A percentile compares a stretch with the other conserved stretches of the same genome.
Conservation (phyloP, 2,888 invertebrate species). For the Keiferia lycopersicella region DNA sequence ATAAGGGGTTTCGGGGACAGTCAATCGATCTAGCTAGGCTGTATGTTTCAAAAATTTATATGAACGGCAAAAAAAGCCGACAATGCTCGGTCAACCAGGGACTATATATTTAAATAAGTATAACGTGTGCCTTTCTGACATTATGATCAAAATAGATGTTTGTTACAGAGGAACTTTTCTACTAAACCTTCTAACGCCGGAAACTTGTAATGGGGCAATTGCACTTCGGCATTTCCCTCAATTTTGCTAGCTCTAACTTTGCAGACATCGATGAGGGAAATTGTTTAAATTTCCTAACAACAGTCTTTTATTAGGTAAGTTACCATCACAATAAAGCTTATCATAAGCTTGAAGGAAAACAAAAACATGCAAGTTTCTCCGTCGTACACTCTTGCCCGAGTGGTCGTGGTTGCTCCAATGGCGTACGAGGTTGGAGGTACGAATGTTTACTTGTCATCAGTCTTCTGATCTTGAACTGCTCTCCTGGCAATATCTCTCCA, state of each 20-base stretch:
- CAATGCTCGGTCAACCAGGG: too few species aligned
- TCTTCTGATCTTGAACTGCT: too few species aligned
- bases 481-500: too few species aligned
- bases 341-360: background rate
- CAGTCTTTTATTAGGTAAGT: background rate
- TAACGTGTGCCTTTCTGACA: background rate
- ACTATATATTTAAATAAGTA: background rate
- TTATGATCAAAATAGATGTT: slow-evolving; percentile 5
- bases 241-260: slow-evolving; percentile 39
- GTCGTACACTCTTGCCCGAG: too few species aligned
- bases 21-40: too few species aligned
- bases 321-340: background rate
- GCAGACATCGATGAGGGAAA: slow-evolving; percentile 38
- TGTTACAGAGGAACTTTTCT: slow-evolving; percentile 21
- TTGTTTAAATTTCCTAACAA: slow-evolving; percentile 37
- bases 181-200: slow-evolving; percentile 27
- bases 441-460: too few species aligned
- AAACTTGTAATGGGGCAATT: slow-evolving; percentile 32
- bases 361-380: too few species aligned
- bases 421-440: too few species aligned
- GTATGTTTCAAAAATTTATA: too few species aligned
- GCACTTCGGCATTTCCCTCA: slow-evolving; percentile 35
- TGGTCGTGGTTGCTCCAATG: too few species aligned
- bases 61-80: too few species aligned
- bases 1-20: too few species aligned